phyloP scores from a whole-genome alignment of 2,888 invertebrate species.

The Agrotis exclamationis region DNA sequence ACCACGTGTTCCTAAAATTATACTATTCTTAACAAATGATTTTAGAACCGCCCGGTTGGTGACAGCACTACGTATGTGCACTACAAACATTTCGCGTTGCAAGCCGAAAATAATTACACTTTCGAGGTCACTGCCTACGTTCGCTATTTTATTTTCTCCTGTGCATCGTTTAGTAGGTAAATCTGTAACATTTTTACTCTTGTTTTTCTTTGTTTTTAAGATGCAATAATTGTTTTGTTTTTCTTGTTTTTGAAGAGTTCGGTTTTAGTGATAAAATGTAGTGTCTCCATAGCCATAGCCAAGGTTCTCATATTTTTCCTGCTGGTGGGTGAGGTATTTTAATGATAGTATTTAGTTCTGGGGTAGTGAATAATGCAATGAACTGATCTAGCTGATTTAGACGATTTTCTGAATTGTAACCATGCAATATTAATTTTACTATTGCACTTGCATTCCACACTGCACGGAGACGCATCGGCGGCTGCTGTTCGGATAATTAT shows the following conservation, averaged over 20 bases:
- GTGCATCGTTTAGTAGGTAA: constrained; percentile 68
- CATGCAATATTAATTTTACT: too few relatives aligned
- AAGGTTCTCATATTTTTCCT: background rate
- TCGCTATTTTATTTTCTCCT: constrained; percentile 78
- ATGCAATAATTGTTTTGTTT: constrained; percentile 62
- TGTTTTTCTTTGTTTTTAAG: constrained; percentile 68
- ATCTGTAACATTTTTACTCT: constrained; percentile 27
- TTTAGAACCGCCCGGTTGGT: constrained; percentile 60
- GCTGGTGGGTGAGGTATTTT: too few relatives aligned
- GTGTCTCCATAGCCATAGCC: background rate
- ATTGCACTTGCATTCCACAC: background rate
- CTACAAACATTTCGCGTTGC: constrained; percentile 65
- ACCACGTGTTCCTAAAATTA: constrained; percentile 48
- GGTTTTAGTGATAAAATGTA: background rate
- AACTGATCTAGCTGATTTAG: background rate
- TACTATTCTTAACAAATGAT: constrained; percentile 36
- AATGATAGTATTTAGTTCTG: background rate
- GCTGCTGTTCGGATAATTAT: background rate
- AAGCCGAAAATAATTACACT: constrained; percentile 84
- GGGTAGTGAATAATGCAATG: background rate
- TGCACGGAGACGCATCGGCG: background rate
- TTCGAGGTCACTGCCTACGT: constrained; percentile 85
- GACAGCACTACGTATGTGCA: constrained; percentile 70
- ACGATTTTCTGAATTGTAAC: too few relatives aligned
- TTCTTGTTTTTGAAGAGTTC: constrained; percentile 25